phyloP scores from a whole-genome alignment of 2,888 invertebrate genomes.

The Capitulum mitella region DNA sequence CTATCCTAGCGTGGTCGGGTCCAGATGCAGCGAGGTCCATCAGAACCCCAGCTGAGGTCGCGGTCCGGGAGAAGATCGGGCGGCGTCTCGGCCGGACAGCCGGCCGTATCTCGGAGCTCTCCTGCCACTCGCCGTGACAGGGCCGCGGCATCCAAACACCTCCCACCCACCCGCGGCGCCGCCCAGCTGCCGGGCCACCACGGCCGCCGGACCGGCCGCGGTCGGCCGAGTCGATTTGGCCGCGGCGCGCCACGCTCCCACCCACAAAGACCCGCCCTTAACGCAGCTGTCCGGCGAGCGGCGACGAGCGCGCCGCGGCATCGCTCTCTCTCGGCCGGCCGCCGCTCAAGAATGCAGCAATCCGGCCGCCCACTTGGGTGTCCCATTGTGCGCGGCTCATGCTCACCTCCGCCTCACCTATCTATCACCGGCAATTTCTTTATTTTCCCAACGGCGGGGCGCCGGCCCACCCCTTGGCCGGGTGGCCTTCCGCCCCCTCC shows the following conservation, averaged over 20 bases:
- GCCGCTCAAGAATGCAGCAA: not conserved
- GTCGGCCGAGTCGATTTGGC: not conserved
- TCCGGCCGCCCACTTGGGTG: not conserved
- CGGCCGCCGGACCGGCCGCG: not conserved
- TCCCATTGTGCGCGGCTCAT: not conserved
- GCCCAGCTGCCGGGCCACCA: too few species aligned
- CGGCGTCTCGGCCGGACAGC: too few species aligned
- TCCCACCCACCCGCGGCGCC: too few species aligned
- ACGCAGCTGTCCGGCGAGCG: not conserved
- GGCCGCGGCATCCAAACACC: too few species aligned
- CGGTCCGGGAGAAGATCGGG: too few species aligned
- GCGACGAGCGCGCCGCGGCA: not conserved
- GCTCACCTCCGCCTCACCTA: not conserved
- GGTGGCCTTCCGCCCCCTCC: conserved; percentile 14
- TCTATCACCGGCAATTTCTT: conserved; percentile 3
- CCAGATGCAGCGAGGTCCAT: too few species aligned
- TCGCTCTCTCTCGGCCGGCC: not conserved
- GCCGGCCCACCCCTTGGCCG: not conserved
- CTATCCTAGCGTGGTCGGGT: too few species aligned
- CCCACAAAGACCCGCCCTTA: conserved; percentile 11
- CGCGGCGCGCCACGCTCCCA: conserved; percentile 1
- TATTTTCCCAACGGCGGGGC: conserved; percentile 8
- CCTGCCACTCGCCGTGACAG: not conserved
- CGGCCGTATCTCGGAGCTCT: not conserved
- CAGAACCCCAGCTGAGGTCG: too few species aligned